These are phyloP conservation scores for Dipus sagitta DNA, from an alignment of 2,797 vertebrate species.

Conservation along the genomic window DNA sequence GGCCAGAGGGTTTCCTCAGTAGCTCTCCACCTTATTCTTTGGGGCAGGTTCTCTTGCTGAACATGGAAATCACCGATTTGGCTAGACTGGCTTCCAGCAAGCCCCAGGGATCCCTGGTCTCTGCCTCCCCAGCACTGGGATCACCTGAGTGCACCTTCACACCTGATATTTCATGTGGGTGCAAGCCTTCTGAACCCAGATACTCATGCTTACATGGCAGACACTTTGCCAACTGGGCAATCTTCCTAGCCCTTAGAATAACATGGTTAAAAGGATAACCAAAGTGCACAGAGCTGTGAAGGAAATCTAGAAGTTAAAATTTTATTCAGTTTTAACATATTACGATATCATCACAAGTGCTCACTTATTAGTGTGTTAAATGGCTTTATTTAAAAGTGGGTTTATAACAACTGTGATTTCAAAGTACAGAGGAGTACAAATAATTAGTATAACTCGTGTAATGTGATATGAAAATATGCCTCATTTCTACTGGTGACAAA, in stretches of 20 bases:
- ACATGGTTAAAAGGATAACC: neutral
- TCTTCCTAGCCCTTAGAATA: neutral
- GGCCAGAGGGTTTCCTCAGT: too few relatives aligned
- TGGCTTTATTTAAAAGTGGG: neutral
- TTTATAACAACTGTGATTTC: conserved; percentile 17
- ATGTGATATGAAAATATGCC: neutral
- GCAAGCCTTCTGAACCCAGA: too few relatives aligned
- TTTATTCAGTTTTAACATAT: neutral
- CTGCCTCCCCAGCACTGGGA: too few relatives aligned
- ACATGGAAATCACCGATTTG: too few relatives aligned
- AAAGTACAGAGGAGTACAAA: neutral
- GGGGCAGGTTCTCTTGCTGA: too few relatives aligned
- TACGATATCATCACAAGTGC: neutral
- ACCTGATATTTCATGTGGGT: too few relatives aligned
- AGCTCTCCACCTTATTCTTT: too few relatives aligned
- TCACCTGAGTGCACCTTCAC: too few relatives aligned
- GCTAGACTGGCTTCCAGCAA: too few relatives aligned
- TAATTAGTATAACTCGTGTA: neutral
- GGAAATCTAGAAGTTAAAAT: neutral
- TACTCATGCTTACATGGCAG: too few relatives aligned
- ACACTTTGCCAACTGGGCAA: too few relatives aligned
- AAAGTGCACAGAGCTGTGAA: neutral
- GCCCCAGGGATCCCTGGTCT: too few relatives aligned
- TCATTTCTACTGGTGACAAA: neutral
- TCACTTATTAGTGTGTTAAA: neutral